Evolutionary conservation across 2,113 vertebrate species (phyloP).

Genomic region (Pao palembangensis): DNA sequence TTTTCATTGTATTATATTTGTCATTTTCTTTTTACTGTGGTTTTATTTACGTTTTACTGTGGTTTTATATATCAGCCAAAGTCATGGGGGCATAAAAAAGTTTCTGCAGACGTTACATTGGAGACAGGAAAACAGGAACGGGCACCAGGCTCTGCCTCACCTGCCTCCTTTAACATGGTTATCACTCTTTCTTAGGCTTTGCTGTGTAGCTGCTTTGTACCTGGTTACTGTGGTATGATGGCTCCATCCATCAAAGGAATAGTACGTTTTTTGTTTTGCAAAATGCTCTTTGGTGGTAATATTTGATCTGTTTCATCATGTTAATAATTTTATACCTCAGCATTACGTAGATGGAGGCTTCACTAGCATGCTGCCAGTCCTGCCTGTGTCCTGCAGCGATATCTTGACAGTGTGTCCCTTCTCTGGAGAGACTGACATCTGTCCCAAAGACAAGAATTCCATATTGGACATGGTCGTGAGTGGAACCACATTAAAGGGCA

Average conservation of each 20-base stretch:
- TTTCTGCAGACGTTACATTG: too few relatives aligned
- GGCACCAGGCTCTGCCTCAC: too few relatives aligned
- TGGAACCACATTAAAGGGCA: conserved; percentile 78
- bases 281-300: background rate
- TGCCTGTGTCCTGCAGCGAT: conserved; percentile 49
- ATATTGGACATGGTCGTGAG: conserved; percentile 76
- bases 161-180: background rate
- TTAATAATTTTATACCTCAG: conserved; percentile 56
- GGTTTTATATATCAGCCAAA: too few relatives aligned
- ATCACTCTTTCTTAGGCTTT: conserved; percentile 73
- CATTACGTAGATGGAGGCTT: conserved; percentile 87
- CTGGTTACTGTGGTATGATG: conserved; percentile 83
- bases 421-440: conserved; percentile 87
- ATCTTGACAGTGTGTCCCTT: conserved; percentile 86
- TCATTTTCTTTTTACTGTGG: too few relatives aligned
- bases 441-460: conserved; percentile 73
- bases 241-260: conserved; percentile 76
- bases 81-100: too few relatives aligned
- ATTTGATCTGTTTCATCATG: background rate
- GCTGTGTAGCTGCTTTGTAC: conserved; percentile 89
- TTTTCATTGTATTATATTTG: too few relatives aligned
- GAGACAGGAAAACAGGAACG: too few relatives aligned
- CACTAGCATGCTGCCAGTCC: conserved; percentile 79
- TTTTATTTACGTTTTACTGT: too few relatives aligned
- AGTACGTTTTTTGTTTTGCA: conserved; percentile 46